These are phyloP conservation scores for Poliocrania exsul DNA, from an alignment of 2,797 vertebrate species.

Conservation along the genomic window DNA sequence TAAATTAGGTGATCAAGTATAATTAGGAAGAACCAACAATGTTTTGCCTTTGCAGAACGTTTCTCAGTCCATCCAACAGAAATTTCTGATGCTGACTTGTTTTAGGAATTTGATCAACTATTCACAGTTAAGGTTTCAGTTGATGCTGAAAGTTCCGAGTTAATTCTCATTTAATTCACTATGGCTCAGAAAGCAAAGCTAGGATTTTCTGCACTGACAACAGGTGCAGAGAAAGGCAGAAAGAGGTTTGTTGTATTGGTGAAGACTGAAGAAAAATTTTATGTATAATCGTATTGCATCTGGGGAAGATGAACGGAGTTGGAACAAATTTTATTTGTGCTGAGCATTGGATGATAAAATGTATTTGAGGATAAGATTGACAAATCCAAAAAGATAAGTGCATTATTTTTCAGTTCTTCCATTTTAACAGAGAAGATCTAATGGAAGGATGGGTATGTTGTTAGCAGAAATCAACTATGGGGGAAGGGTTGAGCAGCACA, in stretches of 20 bases:
- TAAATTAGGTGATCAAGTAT: not conserved
- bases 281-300: not conserved
- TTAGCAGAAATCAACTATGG: not conserved
- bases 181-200: not conserved
- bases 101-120: not conserved
- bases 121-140: not conserved
- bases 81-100: not conserved
- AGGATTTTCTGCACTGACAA: not conserved
- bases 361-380: conserved; percentile 29
- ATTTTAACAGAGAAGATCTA: conserved; percentile 16
- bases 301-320: conserved; percentile 30
- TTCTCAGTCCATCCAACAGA: not conserved
- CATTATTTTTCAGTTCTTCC: conserved; percentile 43
- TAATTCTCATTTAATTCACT: not conserved
- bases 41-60: not conserved
- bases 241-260: not conserved
- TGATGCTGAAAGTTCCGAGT: not conserved
- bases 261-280: conserved; percentile 1
- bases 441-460: not conserved
- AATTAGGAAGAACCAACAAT: not conserved
- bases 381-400: conserved; percentile 40
- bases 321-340: conserved; percentile 47
- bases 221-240: not conserved
- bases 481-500: not conserved
- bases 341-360: conserved; percentile 37